These are phyloP conservation scores for Scolopax mira DNA, from an alignment of 2,113 vertebrate genomes.

Conservation along the genomic window DNA sequence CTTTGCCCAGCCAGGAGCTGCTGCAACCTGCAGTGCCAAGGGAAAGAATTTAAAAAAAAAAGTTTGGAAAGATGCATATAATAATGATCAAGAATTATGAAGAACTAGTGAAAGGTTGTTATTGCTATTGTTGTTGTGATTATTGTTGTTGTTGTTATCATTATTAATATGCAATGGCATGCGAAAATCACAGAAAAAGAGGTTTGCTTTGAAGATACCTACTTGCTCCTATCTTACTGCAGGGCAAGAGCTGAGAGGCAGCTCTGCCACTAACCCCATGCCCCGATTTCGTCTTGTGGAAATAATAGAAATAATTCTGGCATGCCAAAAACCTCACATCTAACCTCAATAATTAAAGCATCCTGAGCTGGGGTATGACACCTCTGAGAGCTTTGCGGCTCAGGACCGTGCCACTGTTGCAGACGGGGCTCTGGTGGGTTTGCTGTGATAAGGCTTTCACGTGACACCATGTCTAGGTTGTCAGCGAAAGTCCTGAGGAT, in stretches of 20 bases:
- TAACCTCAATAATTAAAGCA: neutral
- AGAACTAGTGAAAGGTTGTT: neutral
- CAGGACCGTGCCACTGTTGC: accelerated
- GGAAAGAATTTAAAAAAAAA: neutral
- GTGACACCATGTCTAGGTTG: neutral
- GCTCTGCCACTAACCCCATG: neutral
- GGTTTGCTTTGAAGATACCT: neutral
- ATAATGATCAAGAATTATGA: neutral
- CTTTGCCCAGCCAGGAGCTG: neutral
- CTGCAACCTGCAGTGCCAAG: neutral
- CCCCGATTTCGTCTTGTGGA: neutral
- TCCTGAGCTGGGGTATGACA: accelerated
- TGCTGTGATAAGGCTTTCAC: neutral
- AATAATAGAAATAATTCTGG: neutral
- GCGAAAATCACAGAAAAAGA: neutral
- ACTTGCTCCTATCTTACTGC: neutral
- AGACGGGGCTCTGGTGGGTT: neutral
- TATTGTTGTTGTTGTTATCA: neutral
- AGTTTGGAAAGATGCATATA: neutral
- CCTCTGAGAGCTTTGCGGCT: neutral
- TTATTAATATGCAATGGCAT: neutral
- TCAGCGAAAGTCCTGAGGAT: conserved; percentile 27
- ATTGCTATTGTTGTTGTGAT: too few relatives aligned
- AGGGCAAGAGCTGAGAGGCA: neutral
- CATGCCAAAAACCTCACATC: accelerated